These are phyloP conservation scores for Momotus momota DNA, from an alignment of 2,797 vertebrate genomes.

Conservation along the genomic window DNA sequence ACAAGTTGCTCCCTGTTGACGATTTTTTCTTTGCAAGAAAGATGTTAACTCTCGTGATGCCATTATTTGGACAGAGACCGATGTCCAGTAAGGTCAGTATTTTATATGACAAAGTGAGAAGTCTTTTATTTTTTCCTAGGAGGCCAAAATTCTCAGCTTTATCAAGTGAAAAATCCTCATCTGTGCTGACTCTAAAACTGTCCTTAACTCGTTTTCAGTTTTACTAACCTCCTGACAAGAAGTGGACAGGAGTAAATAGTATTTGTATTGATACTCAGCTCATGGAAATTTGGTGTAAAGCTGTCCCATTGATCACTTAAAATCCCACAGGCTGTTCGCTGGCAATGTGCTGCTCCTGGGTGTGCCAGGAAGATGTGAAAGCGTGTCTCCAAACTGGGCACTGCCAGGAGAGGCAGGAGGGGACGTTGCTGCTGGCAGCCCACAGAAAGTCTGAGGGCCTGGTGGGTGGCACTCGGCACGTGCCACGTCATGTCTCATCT, in stretches of 20 bases:
- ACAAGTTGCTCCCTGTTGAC: background rate
- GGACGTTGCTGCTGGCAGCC: rapidly evolving
- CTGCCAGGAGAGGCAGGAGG: background rate
- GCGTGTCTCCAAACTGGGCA: rapidly evolving
- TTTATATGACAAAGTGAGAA: background rate
- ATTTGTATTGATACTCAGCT: background rate
- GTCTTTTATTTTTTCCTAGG: background rate
- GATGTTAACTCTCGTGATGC: background rate
- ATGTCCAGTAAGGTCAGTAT: rapidly evolving
- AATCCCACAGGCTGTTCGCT: background rate
- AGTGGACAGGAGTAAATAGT: background rate
- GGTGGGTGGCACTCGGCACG: rapidly evolving
- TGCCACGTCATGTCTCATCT: rapidly evolving
- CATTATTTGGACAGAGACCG: background rate
- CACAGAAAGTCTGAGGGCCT: background rate
- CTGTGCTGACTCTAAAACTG: background rate
- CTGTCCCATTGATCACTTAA: rapidly evolving
- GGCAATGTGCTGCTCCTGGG: background rate
- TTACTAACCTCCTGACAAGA: background rate
- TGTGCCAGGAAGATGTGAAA: background rate
- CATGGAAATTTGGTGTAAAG: background rate
- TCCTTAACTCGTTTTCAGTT: rapidly evolving
- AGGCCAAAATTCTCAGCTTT: background rate
- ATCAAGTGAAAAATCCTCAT: background rate
- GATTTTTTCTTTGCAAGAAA: background rate